phyloP scores from a whole-genome alignment of 2,888 invertebrate genomes.

The Morinoia aosen region DNA sequence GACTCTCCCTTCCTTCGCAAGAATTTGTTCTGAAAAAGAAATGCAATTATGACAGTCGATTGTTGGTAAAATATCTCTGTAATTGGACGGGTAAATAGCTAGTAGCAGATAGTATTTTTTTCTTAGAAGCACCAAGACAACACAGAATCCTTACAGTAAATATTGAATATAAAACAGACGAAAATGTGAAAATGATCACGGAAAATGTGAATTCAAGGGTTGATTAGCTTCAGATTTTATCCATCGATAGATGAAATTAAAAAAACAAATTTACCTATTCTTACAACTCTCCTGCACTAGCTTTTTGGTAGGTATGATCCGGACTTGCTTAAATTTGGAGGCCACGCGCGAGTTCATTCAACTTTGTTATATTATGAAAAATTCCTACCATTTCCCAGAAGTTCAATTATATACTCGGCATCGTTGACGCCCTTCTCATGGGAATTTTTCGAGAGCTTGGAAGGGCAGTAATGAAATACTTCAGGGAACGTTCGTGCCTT shows the following conservation, averaged over 20 bases:
- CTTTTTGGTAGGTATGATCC: no score
- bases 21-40: background rate
- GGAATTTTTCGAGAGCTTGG: background rate
- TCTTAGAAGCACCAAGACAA: background rate
- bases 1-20: background rate
- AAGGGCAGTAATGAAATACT: slow-evolving; percentile 14
- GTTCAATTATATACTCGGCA: background rate
- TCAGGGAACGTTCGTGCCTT: background rate
- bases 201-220: background rate
- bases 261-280: background rate
- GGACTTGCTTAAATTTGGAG: no score
- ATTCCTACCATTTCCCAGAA: background rate
- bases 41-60: background rate
- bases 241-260: background rate
- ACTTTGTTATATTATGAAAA: background rate
- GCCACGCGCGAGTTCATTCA: background rate
- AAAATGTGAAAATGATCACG: background rate
- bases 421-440: slow-evolving; percentile 12
- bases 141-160: background rate
- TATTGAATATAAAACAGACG: background rate
- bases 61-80: background rate
- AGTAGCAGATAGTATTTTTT: background rate
- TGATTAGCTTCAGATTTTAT: background rate
- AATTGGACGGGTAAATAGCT: background rate
- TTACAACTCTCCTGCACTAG: no score